Evolutionary conservation across 2,113 vertebrate species (phyloP), one percentile per base, ranked within the genome.

Genomic region (Dinomys branickii): DNA sequence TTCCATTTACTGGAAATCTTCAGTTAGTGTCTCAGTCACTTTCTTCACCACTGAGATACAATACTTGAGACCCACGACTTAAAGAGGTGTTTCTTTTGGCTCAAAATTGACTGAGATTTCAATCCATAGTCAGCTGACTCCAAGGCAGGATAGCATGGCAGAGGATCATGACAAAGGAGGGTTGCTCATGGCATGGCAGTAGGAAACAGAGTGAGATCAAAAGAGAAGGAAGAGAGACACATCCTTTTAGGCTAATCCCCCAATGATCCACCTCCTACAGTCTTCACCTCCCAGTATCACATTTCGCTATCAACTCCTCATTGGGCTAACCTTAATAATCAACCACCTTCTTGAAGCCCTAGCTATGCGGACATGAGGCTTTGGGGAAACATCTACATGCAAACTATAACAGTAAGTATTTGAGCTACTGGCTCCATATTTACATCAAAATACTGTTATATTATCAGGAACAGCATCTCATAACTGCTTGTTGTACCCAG

Each of bases 401-500:
- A 38, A 71, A 71, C 35, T 22, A 20, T 98, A 61, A 61, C 24
- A 98, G 0, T 97, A 0, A 94, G 35, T n/a, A 98, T 94, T 4
- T 1, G 86, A 69, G 97, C n/a, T 47, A 98, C 97, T 0, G 99
- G 98, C 92, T 99, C 99, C 99, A 99, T 99, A 44, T 99, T 98
- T 0, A 98, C 92, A 96, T 99, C 98, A 26, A 99, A 1, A 98
- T 99, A 97, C 99, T 99, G 65, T 99, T 99, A 78, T 56, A 59
- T 99, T 99, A 84, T 56, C 98, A 0, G 98, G 98, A 65, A 99
- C 96, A 10, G 99, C 99, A 0, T 99, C 99, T 52, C 99, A 98
- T 96, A 99, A 98, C 94, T 99, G 99, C 98, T 99, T 97, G 97
- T 99, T 98, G 98, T 98, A 26, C 99, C 99, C 94, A 99, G 98